Base-by-base conservation (phyloP, 2,888 invertebrate species). In the Chironomus riparius region DNA sequence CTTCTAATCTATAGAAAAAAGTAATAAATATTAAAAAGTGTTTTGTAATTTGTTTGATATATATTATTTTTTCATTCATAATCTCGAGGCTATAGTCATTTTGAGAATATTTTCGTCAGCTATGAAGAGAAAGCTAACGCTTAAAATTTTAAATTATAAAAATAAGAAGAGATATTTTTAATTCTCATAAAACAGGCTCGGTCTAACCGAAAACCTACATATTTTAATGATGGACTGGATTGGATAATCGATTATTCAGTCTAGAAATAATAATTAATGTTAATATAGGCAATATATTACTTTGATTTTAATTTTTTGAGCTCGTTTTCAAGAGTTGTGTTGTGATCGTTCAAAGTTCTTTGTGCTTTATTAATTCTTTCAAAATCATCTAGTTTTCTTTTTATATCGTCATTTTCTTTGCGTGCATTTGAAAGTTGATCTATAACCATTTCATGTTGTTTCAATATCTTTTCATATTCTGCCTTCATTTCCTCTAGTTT, bases 301-400 rank as follows among this genome's bases (percentile, higher is more conserved):
- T 88, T 88, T 72, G 86, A 86, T 81, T 90, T 90, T 48, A 92
- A 82, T 74, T 90, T 88, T 77, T 88, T 87, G 21, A 95, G 86
- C 83, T 95, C 94, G 24, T 89, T 87, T 79, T 94, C 94, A 78
- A 93, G 85, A 22, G 89, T 89, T 0, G 88, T 87, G 76, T 91
- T 92, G 79, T 93, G 94, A 2, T 91, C 90, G 76, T 90, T 90
- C 68, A 93, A 87, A 77, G 89, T 92, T 78, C 91, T 87, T 81
- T 95, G 93, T 18, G 93, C 88, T 84, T 94, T 94, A 65, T 91
- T 90, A 2, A 95, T 91, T 82, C 91, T 91, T 81, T 92, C 92
- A 82, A 91, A 94, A 83, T 95, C 95, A 81, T 92, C 94, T 47
- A 95, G 82, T 82, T 94, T 94, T 79, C 90, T 87, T 78, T 88